These are phyloP conservation scores for Istiophorus platypterus DNA, from an alignment of 2,113 vertebrate genomes.

Conservation along the genomic window DNA sequence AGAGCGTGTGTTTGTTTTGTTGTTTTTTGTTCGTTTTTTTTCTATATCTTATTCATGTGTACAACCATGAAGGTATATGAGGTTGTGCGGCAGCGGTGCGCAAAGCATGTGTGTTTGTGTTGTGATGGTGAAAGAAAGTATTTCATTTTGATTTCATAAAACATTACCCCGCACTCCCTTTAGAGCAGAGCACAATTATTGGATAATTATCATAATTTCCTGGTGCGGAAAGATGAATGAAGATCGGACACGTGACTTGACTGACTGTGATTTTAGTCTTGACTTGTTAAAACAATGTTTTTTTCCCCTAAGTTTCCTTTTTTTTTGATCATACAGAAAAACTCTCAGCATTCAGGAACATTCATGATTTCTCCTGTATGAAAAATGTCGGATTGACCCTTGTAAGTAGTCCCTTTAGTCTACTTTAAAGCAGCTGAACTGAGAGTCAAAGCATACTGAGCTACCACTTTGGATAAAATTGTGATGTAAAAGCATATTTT, in stretches of 20 bases:
- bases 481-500: constrained; percentile 2
- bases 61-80: not conserved
- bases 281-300: not conserved
- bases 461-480: constrained; percentile 1
- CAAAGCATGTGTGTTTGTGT: not conserved
- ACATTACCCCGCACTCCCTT: not conserved
- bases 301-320: not conserved
- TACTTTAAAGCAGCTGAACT: not conserved
- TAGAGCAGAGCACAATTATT: constrained; percentile 14
- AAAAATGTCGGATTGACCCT: constrained; percentile 23
- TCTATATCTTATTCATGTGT: constrained; percentile 9
- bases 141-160: constrained; percentile 27
- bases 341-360: not conserved
- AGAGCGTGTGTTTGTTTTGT: constrained; percentile 7
- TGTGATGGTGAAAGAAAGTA: not conserved
- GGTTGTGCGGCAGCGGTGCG: not conserved
- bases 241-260: constrained; percentile 12
- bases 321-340: not conserved
- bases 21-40: constrained; percentile 13
- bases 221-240: constrained; percentile 20
- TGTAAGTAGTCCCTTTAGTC: not conserved
- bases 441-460: constrained; percentile 24
- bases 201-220: constrained; percentile 44
- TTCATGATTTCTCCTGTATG: not conserved
- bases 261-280: not conserved